Evolutionary conservation across 2,888 invertebrate genomes (phyloP), one percentile per base, ranked within the genome.

Genomic region (Pseudococcus longispinus): DNA sequence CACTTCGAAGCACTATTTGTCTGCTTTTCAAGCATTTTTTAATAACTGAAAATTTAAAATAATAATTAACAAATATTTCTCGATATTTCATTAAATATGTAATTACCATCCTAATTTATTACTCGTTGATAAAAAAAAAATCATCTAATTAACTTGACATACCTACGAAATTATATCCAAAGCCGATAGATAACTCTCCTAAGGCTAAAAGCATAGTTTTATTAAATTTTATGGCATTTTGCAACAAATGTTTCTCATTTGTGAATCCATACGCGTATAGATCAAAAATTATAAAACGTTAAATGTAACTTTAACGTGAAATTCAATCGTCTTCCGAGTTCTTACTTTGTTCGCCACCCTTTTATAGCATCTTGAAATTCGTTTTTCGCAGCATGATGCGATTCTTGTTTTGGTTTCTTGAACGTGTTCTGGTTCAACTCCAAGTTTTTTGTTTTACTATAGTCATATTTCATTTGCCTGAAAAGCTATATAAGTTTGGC

Each of bases 401-500:
- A 80, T 80, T 42, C 77, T 20, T 80, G 77, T 80, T 80, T 80
- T 42, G 77, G 32, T 80, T 80, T 20, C 37, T 80, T 42, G 42
- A 42, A 80, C 77, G 77, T 80, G 77, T 80, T 80, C 77, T 80
- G 77, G 77, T 80, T 80, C 77, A n/a, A 20, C 77, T 80, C 77
- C 77, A 80, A 80, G 77, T 80, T 80, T 80, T 80, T 80, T 80
- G 37, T 80, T 80, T 80, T 70, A 29, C 29, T 29, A 29, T 29
- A 80, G 42, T 80, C 77, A 80, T 80, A 80, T 80, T 80, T 80
- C 77, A 80, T 80, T 80, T 80, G 77, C 42, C 20, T 80, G 77
- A 80, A 80, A 80, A 37, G 42, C 77, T 80, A 42, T 80, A 80
- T 80, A 80, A 80, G 77, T 80, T 80, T 80, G 77, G 77, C 77